Base-by-base conservation (phyloP, 1,140 invertebrate species). In the Listronotus oregonensis region DNA sequence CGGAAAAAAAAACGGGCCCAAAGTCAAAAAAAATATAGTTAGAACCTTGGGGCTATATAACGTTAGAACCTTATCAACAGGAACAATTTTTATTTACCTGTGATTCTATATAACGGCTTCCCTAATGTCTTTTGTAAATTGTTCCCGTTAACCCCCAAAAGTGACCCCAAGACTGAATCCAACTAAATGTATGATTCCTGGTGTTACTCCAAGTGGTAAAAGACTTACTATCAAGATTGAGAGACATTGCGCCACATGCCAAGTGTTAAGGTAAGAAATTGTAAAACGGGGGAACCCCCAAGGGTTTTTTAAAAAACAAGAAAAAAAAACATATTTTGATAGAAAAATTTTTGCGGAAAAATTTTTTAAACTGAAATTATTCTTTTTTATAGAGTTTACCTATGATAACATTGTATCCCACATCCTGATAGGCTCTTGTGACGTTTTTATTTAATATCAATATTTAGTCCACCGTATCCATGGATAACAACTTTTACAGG, bases 81-180 rank as follows among this genome's bases (percentile, higher is more conserved):
- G n/a, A n/a, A n/a, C n/a, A n/a, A n/a, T n/a, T n/a, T n/a, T n/a
- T n/a, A n/a, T n/a, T n/a, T n/a, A 85, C 85, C 85, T 66, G 86
- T 86, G 40, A 87, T 87, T 59, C 86, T 75, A 54, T 82, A 75
- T 68, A 84, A 70, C 59, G 83, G 82, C 6, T 62, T 44, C n/a
- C 71, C 74, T 18, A 74, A 44, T 1, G 61, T 51, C 37, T 72
- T 73, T 43, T 71, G 58, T 4, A 77, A 58, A 43, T 75, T 70
- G 52, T 69, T 69, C 0, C 87, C 86, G 85, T 82, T 63, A 86
- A 85, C 15, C 86, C 86, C 4, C 85, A 84, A 31, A 87, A 81
- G 62, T 89, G 86, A 86, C 86, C 3, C 87, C 87, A 5, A 89
- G 76, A 64, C 85, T 87, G 75, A 87, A 87, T 1, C 87, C 87